Conservation (phyloP, 2,797 vertebrate genomes). For the Bryconaethiops microstoma region DNA sequence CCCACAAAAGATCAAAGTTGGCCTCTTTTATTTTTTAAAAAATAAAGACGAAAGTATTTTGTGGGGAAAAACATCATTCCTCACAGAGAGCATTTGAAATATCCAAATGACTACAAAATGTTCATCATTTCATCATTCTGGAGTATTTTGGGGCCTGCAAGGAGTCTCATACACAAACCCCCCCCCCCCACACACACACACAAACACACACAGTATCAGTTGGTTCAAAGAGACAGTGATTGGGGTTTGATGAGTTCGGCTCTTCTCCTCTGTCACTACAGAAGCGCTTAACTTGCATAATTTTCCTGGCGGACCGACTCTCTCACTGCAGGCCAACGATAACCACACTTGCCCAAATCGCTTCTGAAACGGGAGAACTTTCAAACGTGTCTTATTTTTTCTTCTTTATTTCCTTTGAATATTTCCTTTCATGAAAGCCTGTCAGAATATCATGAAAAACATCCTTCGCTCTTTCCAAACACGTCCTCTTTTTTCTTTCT, state of each 20-base stretch:
- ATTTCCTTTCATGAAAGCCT: slow-evolving; percentile 17
- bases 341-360: slow-evolving; percentile 15
- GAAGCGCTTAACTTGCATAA: slow-evolving; percentile 27
- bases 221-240: slow-evolving; percentile 4
- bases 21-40: background rate
- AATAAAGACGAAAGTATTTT: too few species aligned
- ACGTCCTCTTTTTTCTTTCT: background rate
- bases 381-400: slow-evolving; percentile 8
- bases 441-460: background rate
- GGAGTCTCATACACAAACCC: background rate
- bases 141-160: background rate
- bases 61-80: too few species aligned
- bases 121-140: too few species aligned
- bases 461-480: background rate
- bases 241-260: background rate
- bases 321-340: slow-evolving; percentile 31
- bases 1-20: too few species aligned
- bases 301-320: slow-evolving; percentile 5
- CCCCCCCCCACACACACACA: too few species aligned
- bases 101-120: too few species aligned
- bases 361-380: slow-evolving; percentile 12
- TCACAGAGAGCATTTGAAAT: too few species aligned
- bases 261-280: background rate
- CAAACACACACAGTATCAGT: background rate
- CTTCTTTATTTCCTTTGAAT: slow-evolving; percentile 8